These are phyloP conservation scores for Coracias cyanogaster DNA, from an alignment of 2,797 vertebrate genomes.

Conservation along the genomic window DNA sequence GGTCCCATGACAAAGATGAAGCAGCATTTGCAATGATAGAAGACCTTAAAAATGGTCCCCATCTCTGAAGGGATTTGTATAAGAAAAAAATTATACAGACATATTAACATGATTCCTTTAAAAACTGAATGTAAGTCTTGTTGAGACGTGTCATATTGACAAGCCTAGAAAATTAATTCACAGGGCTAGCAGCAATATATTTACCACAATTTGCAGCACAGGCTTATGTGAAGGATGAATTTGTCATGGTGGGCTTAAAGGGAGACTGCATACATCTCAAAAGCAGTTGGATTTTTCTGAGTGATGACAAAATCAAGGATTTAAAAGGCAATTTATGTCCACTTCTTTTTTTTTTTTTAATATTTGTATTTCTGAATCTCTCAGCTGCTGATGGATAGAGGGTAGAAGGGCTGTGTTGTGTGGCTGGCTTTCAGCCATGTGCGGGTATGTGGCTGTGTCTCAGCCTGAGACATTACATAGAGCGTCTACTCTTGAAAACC, in stretches of 20 bases:
- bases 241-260: background rate
- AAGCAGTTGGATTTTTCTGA: background rate
- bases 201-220: background rate
- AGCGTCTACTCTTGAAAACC: slow-evolving; percentile 47
- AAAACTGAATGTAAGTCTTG: slow-evolving; percentile 5
- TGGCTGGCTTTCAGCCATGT: background rate
- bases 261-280: background rate
- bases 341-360: background rate
- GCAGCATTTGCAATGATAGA: background rate
- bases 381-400: background rate
- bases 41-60: background rate
- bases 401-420: slow-evolving; percentile 2
- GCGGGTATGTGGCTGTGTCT: background rate
- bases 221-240: background rate
- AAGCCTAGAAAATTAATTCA: slow-evolving; percentile 10
- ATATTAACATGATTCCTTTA: background rate
- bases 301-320: background rate
- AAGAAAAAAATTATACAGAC: background rate
- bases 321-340: slow-evolving; percentile 2
- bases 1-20: background rate
- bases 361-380: background rate
- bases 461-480: slow-evolving; percentile 60
- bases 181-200: background rate
- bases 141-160: background rate
- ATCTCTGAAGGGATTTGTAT: background rate